These are phyloP conservation scores for Aphidoletes aphidimyza DNA, from an alignment of 2,888 invertebrate genomes.

Conservation along the genomic window DNA sequence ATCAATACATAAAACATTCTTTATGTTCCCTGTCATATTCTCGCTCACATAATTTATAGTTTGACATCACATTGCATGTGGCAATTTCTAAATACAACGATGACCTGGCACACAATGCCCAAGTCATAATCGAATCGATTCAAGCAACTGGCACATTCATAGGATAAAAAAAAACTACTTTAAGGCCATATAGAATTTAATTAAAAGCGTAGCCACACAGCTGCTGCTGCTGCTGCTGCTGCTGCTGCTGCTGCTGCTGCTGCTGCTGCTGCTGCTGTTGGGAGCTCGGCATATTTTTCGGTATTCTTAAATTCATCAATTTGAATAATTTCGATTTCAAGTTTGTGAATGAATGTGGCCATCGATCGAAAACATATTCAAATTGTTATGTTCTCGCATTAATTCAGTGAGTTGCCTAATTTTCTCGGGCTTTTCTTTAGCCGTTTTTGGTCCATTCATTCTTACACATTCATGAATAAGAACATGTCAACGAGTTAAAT, in stretches of 20 bases:
- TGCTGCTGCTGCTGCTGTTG: not conserved
- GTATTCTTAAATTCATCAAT: not conserved
- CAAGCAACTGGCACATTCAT: not conserved
- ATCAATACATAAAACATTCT: not conserved
- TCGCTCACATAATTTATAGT: conserved; percentile 7
- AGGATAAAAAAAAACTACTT: not conserved
- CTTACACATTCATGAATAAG: too few relatives aligned
- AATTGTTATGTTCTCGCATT: not conserved
- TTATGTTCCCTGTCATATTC: not conserved
- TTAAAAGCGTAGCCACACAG: not conserved
- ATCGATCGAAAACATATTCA: not conserved
- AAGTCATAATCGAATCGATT: not conserved
- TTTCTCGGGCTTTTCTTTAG: not conserved
- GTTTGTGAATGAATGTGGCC: not conserved
- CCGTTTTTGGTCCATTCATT: too few relatives aligned
- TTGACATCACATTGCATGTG: not conserved
- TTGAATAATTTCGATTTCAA: conserved; percentile 6
- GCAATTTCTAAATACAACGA: not conserved
- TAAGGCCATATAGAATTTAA: too few relatives aligned
- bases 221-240: not conserved
- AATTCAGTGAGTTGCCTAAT: conserved; percentile 43
- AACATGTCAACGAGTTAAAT: too few relatives aligned
- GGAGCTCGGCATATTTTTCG: not conserved
- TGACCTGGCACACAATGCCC: not conserved
- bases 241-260: not conserved